Evolutionary conservation across 2,888 invertebrate genomes (phyloP), one percentile per base, ranked within the genome.

Genomic region (Amphipyra tragopoginis): DNA sequence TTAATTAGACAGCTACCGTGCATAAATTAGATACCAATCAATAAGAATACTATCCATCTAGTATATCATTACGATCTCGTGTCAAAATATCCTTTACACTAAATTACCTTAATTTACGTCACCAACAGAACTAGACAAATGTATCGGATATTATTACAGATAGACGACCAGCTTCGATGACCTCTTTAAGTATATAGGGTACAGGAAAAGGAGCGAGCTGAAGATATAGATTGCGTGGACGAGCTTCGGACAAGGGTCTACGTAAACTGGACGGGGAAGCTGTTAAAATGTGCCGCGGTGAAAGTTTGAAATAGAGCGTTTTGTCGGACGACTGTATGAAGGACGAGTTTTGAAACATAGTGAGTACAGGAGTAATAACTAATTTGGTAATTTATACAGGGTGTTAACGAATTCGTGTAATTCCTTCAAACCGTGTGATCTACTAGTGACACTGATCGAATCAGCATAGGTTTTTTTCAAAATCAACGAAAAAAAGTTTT

Each of bases 221-320:
- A 44, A 57, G 54, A 79, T 54, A 50, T 10, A 65, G 44, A 63
- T 77, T 65, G 61, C 56, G 40, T 51, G 51, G 65, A 61, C 56
- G 53, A 43, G 49, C 57, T 59, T 29, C 48, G 74, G 50, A 50
- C 61, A 56, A 29, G 33, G 80, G 53, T 77, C 80, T 57, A 38
- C 0, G 50, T 75, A 60, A 0, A 29, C n/a, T 77, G 68, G 67
- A 50, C 60, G 57, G 60, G 65, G 79, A 80, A 82, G 74, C 78
- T 74, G 72, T 75, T 77, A 75, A 80, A 85, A 84, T 79, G 57
- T 73, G 74, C 43, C 42, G 56, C 65, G 10, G 72, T 58, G 33
- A 71, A 70, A 70, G 61, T 65, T 58, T 10, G 11, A 65, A 45
- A 50, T 51, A 7, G 33, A 34, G 29, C n/a, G 10, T 52, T 55